Conservation (phyloP, 2,113 vertebrate species). For the Scatophagus argus region DNA sequence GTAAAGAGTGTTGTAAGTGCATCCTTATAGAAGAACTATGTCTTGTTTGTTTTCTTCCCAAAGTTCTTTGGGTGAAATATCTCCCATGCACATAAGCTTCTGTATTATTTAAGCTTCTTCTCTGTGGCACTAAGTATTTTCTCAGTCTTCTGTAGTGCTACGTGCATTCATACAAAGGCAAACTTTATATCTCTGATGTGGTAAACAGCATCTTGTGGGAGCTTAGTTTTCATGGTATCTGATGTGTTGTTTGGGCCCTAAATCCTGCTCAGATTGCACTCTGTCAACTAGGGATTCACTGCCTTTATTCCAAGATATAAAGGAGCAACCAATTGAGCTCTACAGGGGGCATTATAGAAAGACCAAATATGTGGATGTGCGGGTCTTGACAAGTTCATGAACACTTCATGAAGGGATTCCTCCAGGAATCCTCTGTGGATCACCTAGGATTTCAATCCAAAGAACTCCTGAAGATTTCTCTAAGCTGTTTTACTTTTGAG, state of each 20-base stretch:
- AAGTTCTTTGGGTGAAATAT: neutral
- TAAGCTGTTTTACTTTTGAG: slow-evolving; percentile 28
- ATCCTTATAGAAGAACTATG: neutral
- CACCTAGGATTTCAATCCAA: neutral
- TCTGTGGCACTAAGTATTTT: neutral
- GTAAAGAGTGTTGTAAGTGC: neutral
- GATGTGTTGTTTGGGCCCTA: neutral
- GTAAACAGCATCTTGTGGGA: neutral
- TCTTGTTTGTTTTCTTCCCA: neutral
- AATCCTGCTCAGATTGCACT: neutral
- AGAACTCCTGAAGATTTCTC: slow-evolving; percentile 21
- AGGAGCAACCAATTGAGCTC: neutral
- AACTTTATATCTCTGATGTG: neutral
- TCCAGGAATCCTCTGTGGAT: slow-evolving; percentile 19
- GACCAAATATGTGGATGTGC: neutral
- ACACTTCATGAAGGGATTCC: slow-evolving; percentile 15
- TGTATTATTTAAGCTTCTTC: neutral
- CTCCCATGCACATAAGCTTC: neutral
- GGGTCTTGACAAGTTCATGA: neutral
- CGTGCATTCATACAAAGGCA: neutral
- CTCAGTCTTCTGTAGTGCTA: neutral
- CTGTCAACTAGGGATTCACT: neutral
- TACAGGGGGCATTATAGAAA: neutral
- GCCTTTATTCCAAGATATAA: neutral
- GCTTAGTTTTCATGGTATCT: neutral